Evolutionary conservation across 2,888 invertebrate genomes (phyloP).

Genomic region (Ormyrus rosae): DNA sequence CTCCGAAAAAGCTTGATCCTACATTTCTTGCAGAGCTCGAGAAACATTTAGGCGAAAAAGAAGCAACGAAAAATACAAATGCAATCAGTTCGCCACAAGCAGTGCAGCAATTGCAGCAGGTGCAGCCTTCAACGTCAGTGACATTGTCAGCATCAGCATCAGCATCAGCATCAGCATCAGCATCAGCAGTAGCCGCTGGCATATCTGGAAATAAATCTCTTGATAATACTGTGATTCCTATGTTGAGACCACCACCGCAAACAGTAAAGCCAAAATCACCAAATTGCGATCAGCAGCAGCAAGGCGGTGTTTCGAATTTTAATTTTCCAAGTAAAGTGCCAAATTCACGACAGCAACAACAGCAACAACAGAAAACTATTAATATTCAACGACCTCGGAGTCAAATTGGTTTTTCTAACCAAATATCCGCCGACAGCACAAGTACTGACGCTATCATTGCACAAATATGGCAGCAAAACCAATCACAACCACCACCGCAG

Average conservation of each 20-base stretch:
- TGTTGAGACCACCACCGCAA: slow-evolving; percentile 77
- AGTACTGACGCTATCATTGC: slow-evolving; percentile 68
- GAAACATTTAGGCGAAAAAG: slow-evolving; percentile 78
- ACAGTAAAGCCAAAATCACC: slow-evolving; percentile 70
- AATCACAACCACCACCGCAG: slow-evolving; percentile 65
- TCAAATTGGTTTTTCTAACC: slow-evolving; percentile 60
- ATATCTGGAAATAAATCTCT: slow-evolving; percentile 60
- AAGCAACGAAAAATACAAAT: slow-evolving; percentile 74
- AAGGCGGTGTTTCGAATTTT: background rate
- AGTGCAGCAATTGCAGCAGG: background rate
- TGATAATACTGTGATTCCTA: slow-evolving; percentile 72
- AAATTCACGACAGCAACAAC: slow-evolving; percentile 69
- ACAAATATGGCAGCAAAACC: slow-evolving; percentile 71
- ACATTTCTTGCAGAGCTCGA: slow-evolving; percentile 82
- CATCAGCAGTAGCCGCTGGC: slow-evolving; percentile 31
- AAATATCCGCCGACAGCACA: slow-evolving; percentile 59
- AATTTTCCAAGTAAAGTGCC: slow-evolving; percentile 72
- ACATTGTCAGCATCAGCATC: background rate
- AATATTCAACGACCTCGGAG: slow-evolving; percentile 67
- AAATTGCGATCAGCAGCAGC: slow-evolving; percentile 60
- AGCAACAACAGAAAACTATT: slow-evolving; percentile 60
- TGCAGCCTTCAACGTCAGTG: background rate
- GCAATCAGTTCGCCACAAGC: slow-evolving; percentile 58
- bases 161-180: background rate
- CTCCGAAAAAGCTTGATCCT: slow-evolving; percentile 77